Conservation (phyloP, 1,140 invertebrate species). For the Argopecten irradians region DNA sequence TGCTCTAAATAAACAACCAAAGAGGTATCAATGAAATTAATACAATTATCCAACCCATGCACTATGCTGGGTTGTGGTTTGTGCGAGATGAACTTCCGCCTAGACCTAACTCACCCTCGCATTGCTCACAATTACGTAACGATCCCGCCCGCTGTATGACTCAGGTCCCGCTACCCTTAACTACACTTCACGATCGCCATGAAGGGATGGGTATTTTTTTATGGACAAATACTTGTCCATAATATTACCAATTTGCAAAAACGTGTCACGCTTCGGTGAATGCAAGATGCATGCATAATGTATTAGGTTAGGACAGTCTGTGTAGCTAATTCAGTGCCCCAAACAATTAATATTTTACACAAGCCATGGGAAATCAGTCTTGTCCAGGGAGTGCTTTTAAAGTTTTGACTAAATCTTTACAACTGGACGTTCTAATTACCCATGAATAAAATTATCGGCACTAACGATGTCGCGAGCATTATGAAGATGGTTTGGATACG, state of each 20-base stretch:
- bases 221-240: background rate
- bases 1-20: background rate
- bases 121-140: background rate
- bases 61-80: background rate
- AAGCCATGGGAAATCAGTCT: background rate
- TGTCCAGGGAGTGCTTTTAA: conserved; percentile 16
- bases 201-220: background rate
- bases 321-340: background rate
- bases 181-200: background rate
- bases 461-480: background rate
- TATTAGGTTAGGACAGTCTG: background rate
- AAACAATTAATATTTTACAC: conserved; percentile 19
- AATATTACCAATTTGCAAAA: conserved; percentile 19
- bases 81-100: background rate
- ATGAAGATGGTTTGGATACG: background rate
- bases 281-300: conserved; percentile 15
- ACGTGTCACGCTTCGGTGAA: background rate
- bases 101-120: background rate
- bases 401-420: conserved; percentile 22
- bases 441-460: background rate
- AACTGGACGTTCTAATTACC: conserved; percentile 9
- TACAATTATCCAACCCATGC: conserved; percentile 11
- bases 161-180: conserved; percentile 19
- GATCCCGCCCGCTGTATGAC: background rate
- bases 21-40: conserved; percentile 23